Percentiles rank a stretch among this genome's conserved stretches.
These are phyloP conservation scores for Chiridota heheva DNA, from an alignment of 35 echinoderm and acorn worm species.

Conservation along the genomic window DNA sequence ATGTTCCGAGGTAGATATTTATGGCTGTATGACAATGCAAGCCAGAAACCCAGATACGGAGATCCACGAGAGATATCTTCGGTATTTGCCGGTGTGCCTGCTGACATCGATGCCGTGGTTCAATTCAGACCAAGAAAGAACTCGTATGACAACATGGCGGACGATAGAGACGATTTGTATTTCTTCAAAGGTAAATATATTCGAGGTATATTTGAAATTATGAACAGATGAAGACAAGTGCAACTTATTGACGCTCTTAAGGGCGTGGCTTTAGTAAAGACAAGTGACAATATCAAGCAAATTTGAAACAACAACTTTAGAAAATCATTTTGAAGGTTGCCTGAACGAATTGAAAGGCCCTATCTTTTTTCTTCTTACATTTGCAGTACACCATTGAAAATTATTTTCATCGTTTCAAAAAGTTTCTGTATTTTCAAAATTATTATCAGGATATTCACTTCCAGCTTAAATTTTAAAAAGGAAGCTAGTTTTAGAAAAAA, in stretches of 20 bases:
- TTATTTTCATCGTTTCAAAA: too few relatives aligned
- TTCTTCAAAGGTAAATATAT: slow-evolving; percentile 83
- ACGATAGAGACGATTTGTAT: slow-evolving; percentile 55
- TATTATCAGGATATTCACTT: too few relatives aligned
- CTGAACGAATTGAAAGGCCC: too few relatives aligned
- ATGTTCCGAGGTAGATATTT: slow-evolving; percentile 53
- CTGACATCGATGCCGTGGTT: slow-evolving; percentile 71
- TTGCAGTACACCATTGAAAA: not conserved
- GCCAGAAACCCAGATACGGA: slow-evolving; percentile 33
- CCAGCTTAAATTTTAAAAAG: too few relatives aligned
- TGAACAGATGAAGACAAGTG: too few relatives aligned
- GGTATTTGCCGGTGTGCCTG: slow-evolving; percentile 45
- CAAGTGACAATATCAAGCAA: too few relatives aligned
- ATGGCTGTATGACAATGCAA: slow-evolving; percentile 81
- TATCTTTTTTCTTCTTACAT: not conserved
- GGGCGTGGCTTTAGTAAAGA: too few relatives aligned
- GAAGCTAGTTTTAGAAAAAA: too few relatives aligned
- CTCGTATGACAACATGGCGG: not conserved
- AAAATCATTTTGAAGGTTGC: too few relatives aligned
- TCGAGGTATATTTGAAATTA: not conserved
- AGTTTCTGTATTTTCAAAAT: too few relatives aligned
- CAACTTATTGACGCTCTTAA: too few relatives aligned
- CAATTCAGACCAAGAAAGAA: slow-evolving; percentile 54
- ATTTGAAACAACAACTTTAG: too few relatives aligned
- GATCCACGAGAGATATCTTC: slow-evolving; percentile 37